Conservation (phyloP, 2,888 invertebrate species). For the Polyploca ridens region DNA sequence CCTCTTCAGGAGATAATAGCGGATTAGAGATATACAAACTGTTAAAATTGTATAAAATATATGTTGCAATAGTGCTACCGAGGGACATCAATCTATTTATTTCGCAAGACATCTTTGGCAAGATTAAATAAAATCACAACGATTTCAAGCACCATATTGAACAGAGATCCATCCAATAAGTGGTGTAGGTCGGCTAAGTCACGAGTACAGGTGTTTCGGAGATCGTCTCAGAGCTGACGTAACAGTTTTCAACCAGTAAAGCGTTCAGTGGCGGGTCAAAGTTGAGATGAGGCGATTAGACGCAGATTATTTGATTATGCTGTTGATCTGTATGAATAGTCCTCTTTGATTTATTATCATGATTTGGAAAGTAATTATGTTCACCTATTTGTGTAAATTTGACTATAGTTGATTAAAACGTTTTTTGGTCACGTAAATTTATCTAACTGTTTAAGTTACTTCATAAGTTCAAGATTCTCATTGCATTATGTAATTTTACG, state of each 20-base stretch:
- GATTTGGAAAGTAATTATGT: neutral
- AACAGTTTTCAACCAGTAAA: neutral
- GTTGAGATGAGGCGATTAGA: neutral
- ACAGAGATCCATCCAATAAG: neutral
- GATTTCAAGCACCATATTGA: neutral
- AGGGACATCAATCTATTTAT: neutral
- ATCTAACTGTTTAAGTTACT: no score
- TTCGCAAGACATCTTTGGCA: neutral
- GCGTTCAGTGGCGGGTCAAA: conserved; percentile 11
- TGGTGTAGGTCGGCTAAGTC: neutral
- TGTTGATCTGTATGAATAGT: neutral
- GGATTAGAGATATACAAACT: no score
- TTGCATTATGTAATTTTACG: no score
- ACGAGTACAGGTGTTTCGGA: conserved; percentile 5
- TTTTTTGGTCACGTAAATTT: neutral
- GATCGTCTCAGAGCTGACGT: neutral
- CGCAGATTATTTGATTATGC: neutral
- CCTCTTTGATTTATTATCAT: neutral
- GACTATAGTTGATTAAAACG: neutral
- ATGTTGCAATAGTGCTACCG: no score
- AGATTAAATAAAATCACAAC: neutral
- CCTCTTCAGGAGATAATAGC: no score
- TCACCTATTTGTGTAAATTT: neutral
- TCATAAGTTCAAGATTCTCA: no score
- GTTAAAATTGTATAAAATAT: no score